Evolutionary conservation across 2,888 invertebrate genomes (phyloP), one percentile per base, ranked within the genome.

Genomic region (Agonum fuliginosum): DNA sequence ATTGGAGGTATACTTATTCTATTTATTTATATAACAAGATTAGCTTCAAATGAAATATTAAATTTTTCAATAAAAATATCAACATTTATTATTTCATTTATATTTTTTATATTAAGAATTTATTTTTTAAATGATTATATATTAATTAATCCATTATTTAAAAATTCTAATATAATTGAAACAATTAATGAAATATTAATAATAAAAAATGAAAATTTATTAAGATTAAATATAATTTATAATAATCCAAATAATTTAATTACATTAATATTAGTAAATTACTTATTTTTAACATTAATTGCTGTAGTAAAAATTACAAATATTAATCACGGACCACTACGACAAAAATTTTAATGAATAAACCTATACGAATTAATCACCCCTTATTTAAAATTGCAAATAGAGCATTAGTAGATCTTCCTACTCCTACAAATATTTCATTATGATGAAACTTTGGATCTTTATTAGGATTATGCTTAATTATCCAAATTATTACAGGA

Each of bases 391-490:
- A 91, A 91, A 93, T 71, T 1, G 88, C 89, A 80, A 90, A 91
- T 85, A 87, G 86, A 58, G 89, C 91, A 0, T 82, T 92, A 86
- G 87, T 91, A 84, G 89, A 90, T 82, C 80, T 92, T 81, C 92
- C 92, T 0, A 85, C 90, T 0, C 91, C 92, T 0, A 86, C 88
- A 22, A 92, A 91, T 88, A 91, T 92, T 84, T 90, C 90, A 48
- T 80, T 86, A 34, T 89, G 89, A 89, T 93, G 93, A 91, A 93
- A 93, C 86, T 92, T 92, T 87, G 92, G 92, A 3, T 92, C 92
- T 0, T 80, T 92, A 82, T 81, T 92, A 88, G 91, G 90, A 51
- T 79, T 92, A 1, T 46, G 14, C 4, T 46, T 46, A 46, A 46
- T 89, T 78, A 88, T 89, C 78, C 93, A 93, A 91, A 91, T 93